Percentiles rank a stretch among this genome's conserved stretches.
Evolutionary conservation across 2,113 vertebrate species (phyloP).

Genomic region (Calidris pugnax): DNA sequence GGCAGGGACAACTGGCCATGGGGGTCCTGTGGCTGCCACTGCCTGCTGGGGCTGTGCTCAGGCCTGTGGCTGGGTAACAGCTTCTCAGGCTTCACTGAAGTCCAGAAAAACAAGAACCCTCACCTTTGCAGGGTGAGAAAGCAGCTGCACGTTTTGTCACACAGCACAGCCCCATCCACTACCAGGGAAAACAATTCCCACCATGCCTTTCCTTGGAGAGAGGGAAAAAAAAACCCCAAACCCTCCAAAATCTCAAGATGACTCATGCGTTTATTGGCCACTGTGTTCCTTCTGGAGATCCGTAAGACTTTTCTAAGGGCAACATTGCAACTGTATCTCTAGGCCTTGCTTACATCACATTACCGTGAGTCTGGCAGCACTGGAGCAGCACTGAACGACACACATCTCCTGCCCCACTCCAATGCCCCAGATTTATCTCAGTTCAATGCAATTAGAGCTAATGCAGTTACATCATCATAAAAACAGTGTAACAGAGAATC

Average conservation of each 20-base stretch:
- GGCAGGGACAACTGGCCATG: accelerated
- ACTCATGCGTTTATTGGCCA: neutral
- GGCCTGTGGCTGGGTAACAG: accelerated
- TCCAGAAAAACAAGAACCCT: neutral
- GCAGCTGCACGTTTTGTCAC: neutral
- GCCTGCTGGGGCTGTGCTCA: accelerated
- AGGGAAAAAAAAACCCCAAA: too few species aligned
- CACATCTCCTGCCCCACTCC: neutral
- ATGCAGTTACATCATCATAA: neutral
- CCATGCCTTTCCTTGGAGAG: neutral
- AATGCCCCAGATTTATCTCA: neutral
- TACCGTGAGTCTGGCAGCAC: accelerated
- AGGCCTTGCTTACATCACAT: neutral
- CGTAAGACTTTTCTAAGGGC: neutral
- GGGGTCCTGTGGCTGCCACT: neutral
- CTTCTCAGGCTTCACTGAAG: neutral
- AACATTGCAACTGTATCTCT: neutral
- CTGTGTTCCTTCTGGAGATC: neutral
- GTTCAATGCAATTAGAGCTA: neutral
- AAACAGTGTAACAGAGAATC: neutral
- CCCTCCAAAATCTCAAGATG: neutral
- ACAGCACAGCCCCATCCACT: neutral
- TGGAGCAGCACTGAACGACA: neutral
- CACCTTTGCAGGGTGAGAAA: neutral
- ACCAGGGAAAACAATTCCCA: neutral